Base-by-base conservation (phyloP, 1,140 invertebrate species). In the Ostrea edulis region DNA sequence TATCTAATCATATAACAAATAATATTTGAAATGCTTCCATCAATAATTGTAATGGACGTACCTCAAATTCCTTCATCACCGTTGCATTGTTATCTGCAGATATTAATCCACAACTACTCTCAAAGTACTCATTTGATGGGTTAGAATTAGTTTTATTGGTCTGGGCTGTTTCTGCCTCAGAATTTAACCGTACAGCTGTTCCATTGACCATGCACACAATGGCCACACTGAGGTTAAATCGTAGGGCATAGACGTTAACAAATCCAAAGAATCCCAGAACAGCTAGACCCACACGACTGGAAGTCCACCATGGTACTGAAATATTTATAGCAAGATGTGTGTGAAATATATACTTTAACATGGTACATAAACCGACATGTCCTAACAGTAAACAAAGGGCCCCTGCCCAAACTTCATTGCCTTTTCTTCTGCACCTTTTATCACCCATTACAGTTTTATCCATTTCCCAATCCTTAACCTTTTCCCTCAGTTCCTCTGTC, bases 201-300 rank as follows among this genome's bases (percentile, higher is more conserved):
- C 87, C 90, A 85, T 93, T 94, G 44, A 95, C 94, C 94, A 95
- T 95, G 88, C 93, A 94, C 0, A 95, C 93, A 29, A 95, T 92
- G 35, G 93, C 93, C 14, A 95, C 93, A 85, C 92, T 93, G 89
- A 94, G 92, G 84, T 94, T 93, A 20, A 94, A 91, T 17, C 94
- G 87, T 44, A 94, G 87, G 51, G 93, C 91, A 88, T 94, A 94
- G 11, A 94, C 90, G 86, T 93, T 92, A 84, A 94, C 87, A 89
- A 94, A 94, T 11, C 93, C 93, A 25, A 94, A 91, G 88, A 94
- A 95, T 9, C 93, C 94, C 0, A 94, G 81, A 29, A 94, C n/a
- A 22, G 94, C 94, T 22, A 95, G 86, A 11, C 90, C 90, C 11
- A 95, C 82, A 12, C 94, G 91, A 77, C 90, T 91, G 11, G 94